A percentile compares a stretch with the other conserved stretches of the same genome.
Conservation (phyloP, 2,797 vertebrate species). For the Anguilla marmorata region DNA sequence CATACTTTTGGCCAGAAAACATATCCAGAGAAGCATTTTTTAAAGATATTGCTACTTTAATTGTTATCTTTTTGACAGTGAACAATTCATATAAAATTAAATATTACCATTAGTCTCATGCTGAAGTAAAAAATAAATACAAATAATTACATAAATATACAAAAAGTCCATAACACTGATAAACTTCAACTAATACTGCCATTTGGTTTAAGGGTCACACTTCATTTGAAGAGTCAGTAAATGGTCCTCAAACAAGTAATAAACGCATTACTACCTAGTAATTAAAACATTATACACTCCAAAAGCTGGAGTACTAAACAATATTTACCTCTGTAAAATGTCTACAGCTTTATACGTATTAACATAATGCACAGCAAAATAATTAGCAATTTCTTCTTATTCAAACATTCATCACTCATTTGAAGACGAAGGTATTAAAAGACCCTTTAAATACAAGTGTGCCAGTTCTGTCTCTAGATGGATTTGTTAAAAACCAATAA, state of each 20-base stretch:
- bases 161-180: slow-evolving; percentile 77
- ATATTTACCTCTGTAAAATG: background rate
- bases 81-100: slow-evolving; percentile 87
- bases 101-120: slow-evolving; percentile 78
- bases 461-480: slow-evolving; percentile 45
- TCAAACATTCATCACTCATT: slow-evolving; percentile 43
- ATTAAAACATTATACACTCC: slow-evolving; percentile 10
- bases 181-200: slow-evolving; percentile 84
- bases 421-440: slow-evolving; percentile 58
- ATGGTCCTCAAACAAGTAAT: slow-evolving; percentile 20
- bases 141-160: slow-evolving; percentile 95
- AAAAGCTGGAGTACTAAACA: background rate
- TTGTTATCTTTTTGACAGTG: slow-evolving; percentile 76
- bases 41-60: slow-evolving; percentile 83
- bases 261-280: background rate
- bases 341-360: slow-evolving; percentile 22
- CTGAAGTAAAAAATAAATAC: slow-evolving; percentile 95
- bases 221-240: slow-evolving; percentile 72
- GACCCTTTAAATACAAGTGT: slow-evolving; percentile 69
- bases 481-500: slow-evolving; percentile 52
- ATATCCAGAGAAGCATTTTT: slow-evolving; percentile 71
- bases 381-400: background rate
- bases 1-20: slow-evolving; percentile 62
- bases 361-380: background rate
- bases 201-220: slow-evolving; percentile 74